phyloP scores from a whole-genome alignment of 2,888 invertebrate species.

The Eilema depressum region DNA sequence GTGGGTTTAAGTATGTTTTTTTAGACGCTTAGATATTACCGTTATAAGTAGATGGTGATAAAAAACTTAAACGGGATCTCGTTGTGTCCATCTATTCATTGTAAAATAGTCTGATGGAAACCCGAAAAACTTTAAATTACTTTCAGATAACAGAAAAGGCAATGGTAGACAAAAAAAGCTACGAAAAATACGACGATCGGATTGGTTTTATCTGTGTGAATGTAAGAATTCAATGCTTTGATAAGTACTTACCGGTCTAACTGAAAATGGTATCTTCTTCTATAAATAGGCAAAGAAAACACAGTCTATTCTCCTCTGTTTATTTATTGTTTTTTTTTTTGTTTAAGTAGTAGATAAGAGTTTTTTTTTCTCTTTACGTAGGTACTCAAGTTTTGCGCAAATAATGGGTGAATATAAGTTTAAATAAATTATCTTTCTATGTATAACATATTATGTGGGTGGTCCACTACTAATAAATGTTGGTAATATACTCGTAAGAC shows the following conservation, averaged over 20 bases:
- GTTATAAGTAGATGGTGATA: neutral
- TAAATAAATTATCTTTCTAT: no score
- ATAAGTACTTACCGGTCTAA: neutral
- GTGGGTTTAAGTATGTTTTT: neutral
- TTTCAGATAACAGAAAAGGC: constrained; percentile 4
- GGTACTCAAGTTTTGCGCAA: no score
- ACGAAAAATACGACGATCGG: neutral
- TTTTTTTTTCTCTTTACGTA: no score
- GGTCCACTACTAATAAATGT: no score
- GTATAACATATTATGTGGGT: no score
- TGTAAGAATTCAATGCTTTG: neutral
- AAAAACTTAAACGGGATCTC: neutral
- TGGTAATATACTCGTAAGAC: no score
- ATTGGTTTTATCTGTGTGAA: neutral
- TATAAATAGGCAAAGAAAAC: no score
- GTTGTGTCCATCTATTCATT: constrained; percentile 1
- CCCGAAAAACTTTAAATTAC: constrained; percentile 3
- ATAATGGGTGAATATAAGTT: neutral
- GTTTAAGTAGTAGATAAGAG: no score
- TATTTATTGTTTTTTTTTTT: no score
- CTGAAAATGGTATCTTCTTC: no score
- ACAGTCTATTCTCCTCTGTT: no score
- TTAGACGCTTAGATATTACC: neutral
- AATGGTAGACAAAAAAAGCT: neutral
- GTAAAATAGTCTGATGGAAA: constrained; percentile 1